Evolutionary conservation across 1,140 invertebrate genomes (phyloP).

Genomic region (Heliconius hermathena): DNA sequence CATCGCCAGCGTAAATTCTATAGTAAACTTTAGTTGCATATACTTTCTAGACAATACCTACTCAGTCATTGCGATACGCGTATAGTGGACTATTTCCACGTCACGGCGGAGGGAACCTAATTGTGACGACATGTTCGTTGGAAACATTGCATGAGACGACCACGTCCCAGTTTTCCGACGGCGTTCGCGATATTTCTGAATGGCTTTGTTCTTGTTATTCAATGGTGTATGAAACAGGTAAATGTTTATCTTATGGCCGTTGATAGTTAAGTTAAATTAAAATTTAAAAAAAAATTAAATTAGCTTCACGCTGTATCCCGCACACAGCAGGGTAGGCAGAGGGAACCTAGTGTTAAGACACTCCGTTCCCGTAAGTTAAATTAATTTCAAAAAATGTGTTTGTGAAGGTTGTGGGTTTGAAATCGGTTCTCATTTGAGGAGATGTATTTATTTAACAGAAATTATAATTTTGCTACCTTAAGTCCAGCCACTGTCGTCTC

Average conservation of each 20-base stretch:
- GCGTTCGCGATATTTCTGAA: conserved; percentile 66
- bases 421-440: too few relatives aligned
- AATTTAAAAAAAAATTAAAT: too few relatives aligned
- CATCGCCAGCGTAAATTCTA: conserved; percentile 33
- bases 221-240: conserved; percentile 42
- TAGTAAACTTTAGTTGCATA: conserved; percentile 47
- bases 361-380: too few relatives aligned
- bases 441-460: too few relatives aligned
- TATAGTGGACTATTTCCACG: conserved; percentile 66
- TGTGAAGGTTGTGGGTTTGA: too few relatives aligned
- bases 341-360: too few relatives aligned
- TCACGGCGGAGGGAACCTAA: conserved; percentile 66
- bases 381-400: too few relatives aligned
- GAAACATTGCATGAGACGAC: conserved; percentile 72
- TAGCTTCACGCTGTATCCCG: too few relatives aligned
- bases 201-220: conserved; percentile 74
- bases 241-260: not conserved
- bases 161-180: conserved; percentile 66
- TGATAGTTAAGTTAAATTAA: too few relatives aligned
- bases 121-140: conserved; percentile 62
- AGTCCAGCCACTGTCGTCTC: too few relatives aligned
- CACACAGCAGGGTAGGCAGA: too few relatives aligned
- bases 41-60: conserved; percentile 56
- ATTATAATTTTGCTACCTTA: too few relatives aligned
- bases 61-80: conserved; percentile 43